phyloP scores from a whole-genome alignment of 2,113 vertebrate species.

The Phrynosoma platyrhinos region DNA sequence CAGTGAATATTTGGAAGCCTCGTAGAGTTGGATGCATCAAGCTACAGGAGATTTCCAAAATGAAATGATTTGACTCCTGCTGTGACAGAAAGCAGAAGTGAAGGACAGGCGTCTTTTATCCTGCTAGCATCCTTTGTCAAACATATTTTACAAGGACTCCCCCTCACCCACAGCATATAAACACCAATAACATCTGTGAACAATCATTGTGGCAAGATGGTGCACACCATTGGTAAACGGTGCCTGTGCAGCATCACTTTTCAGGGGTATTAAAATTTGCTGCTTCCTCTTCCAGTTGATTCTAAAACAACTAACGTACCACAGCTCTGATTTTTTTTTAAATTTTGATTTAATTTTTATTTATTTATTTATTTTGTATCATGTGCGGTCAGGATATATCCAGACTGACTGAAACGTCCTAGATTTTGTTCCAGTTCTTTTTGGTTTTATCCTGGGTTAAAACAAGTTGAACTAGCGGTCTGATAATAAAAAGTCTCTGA shows the following conservation, averaged over 20 bases:
- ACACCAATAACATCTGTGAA: background rate
- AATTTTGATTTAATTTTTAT: too few species aligned
- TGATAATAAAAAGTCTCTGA: too few species aligned
- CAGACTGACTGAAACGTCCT: too few species aligned
- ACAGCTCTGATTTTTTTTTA: too few species aligned
- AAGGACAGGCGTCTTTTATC: background rate
- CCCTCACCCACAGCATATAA: background rate
- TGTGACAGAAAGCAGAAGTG: background rate
- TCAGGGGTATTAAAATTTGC: background rate
- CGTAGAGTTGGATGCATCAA: background rate
- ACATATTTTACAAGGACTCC: background rate
- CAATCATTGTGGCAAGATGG: background rate
- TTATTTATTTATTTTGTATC: too few species aligned
- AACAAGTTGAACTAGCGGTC: too few species aligned
- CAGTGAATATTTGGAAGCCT: background rate
- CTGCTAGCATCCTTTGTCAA: background rate
- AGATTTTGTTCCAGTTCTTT: too few species aligned
- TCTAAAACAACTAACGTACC: background rate
- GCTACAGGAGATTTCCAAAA: background rate
- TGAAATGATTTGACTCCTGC: background rate
- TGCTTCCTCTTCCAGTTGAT: background rate
- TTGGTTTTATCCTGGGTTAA: too few species aligned
- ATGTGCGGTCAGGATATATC: too few species aligned
- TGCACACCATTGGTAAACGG: background rate
- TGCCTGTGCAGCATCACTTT: background rate